Conservation (phyloP, 2,888 invertebrate genomes). For the Nowickia ferox region DNA sequence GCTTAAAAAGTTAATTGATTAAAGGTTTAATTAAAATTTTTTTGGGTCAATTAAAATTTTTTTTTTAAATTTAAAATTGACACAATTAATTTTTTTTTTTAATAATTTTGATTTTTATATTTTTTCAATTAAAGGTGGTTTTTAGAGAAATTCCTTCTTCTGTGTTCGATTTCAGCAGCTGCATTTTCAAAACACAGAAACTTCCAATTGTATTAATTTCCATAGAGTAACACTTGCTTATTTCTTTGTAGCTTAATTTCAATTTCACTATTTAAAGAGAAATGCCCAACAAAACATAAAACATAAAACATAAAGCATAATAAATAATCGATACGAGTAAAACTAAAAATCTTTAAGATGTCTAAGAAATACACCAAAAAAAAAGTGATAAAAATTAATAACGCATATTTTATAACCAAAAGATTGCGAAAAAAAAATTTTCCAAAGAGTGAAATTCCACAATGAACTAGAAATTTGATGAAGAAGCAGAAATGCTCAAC, state of each 20-base stretch:
- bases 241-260: neutral
- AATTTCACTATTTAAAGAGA: neutral
- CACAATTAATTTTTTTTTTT: too few relatives aligned
- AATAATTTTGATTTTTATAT: too few relatives aligned
- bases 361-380: conserved; percentile 21
- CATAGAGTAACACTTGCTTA: neutral
- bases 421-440: conserved; percentile 11
- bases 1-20: too few relatives aligned
- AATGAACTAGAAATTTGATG: conserved; percentile 29
- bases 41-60: too few relatives aligned
- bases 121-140: too few relatives aligned
- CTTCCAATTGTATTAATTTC: too few relatives aligned
- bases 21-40: too few relatives aligned
- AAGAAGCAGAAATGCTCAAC: conserved; percentile 55
- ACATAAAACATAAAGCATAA: conserved; percentile 9
- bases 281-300: neutral
- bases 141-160: too few relatives aligned
- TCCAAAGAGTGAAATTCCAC: conserved; percentile 55
- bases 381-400: conserved; percentile 64
- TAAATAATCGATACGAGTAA: conserved; percentile 51
- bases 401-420: conserved; percentile 57
- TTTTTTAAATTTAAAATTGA: too few relatives aligned
- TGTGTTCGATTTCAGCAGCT: too few relatives aligned
- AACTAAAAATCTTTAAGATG: conserved; percentile 44
- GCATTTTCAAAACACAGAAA: too few relatives aligned